Evolutionary conservation across 2,888 invertebrate genomes (phyloP), one percentile per base, ranked within the genome.

Genomic region (Leucoma salicis): DNA sequence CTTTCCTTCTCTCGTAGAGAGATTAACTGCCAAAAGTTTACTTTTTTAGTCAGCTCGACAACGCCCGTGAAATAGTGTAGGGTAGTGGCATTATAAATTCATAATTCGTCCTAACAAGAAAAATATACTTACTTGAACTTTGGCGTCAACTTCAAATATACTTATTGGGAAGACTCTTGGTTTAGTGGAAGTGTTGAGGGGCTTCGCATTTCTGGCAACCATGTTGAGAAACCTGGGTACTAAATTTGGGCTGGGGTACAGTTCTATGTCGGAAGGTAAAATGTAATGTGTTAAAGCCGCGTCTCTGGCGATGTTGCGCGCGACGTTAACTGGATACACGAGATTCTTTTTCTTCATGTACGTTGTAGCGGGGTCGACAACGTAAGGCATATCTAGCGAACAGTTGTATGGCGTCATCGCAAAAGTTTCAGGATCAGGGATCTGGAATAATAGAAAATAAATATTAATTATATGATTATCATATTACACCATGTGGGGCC

Each of bases 291-390:
- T 97, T 31, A 94, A 91, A 0, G 96, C 95, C 18, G 93, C 92
- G 64, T 96, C 95, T 32, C 97, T 91, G 0, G 97, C 97, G n/a
- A 97, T 92, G 78, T 97, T 97, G 18, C 97, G 91, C 0, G 96
- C 97, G 7, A 97, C 95, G 78, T 97, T 97, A 42, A 97, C 95
- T 1, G 97, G 97, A 75, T 97, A 97, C 14, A 96, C 82, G 7
- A 97, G 90, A 65, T 94, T 95, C 75, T 95, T 95, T 64, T 94
- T 92, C 36, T 92, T 92, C 85, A 95, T 96, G 80, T 95, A 96
- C 66, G 95, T 92, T 46, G 92, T 91, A 0, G 92, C 91, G 1
- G 91, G 80, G 49, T 92, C 92, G 27, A 93, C 90, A 63, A 88
- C 76, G 85, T 93, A 96, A 0, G 96, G 95, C 3, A 95, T 91